phyloP scores from a whole-genome alignment of 1,140 invertebrate species.

The Copidosoma floridanum region DNA sequence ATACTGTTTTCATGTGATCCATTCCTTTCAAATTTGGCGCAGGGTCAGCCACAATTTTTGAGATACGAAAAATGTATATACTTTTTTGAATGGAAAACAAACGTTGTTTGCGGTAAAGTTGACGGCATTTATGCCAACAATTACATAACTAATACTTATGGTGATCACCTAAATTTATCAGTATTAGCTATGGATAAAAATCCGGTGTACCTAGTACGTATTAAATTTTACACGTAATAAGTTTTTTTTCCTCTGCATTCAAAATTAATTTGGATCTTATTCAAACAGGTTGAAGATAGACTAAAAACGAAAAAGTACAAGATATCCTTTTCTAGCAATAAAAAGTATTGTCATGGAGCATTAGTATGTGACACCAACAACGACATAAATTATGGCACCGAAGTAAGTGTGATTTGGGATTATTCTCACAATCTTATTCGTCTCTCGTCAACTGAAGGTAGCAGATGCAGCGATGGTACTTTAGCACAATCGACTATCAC shows the following conservation, averaged over 20 bases:
- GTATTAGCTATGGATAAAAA: background rate
- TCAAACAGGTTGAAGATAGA: constrained; percentile 28
- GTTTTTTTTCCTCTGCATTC: too few relatives aligned
- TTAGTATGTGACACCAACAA: constrained; percentile 38
- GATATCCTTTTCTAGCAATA: constrained; percentile 38
- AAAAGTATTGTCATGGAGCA: constrained; percentile 36
- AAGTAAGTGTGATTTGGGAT: constrained; percentile 37
- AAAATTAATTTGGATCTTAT: too few relatives aligned
- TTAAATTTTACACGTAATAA: too few relatives aligned
- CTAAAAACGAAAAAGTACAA: constrained; percentile 32
- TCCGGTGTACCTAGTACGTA: background rate
- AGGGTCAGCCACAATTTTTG: constrained; percentile 52
- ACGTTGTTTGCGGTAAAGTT: constrained; percentile 46
- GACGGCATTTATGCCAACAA: constrained; percentile 34
- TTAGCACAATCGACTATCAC: constrained; percentile 7
- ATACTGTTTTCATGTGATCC: constrained; percentile 52
- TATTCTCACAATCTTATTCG: constrained; percentile 37
- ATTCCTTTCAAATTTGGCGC: constrained; percentile 15
- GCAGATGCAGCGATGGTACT: constrained; percentile 37
- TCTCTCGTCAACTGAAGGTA: constrained; percentile 38
- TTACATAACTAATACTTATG: constrained; percentile 32
- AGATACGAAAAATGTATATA: constrained; percentile 52
- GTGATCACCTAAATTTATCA: constrained; percentile 3
- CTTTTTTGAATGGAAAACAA: constrained; percentile 56
- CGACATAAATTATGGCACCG: constrained; percentile 35